phyloP scores from a whole-genome alignment of 2,797 vertebrate species.

The Otus scops region DNA sequence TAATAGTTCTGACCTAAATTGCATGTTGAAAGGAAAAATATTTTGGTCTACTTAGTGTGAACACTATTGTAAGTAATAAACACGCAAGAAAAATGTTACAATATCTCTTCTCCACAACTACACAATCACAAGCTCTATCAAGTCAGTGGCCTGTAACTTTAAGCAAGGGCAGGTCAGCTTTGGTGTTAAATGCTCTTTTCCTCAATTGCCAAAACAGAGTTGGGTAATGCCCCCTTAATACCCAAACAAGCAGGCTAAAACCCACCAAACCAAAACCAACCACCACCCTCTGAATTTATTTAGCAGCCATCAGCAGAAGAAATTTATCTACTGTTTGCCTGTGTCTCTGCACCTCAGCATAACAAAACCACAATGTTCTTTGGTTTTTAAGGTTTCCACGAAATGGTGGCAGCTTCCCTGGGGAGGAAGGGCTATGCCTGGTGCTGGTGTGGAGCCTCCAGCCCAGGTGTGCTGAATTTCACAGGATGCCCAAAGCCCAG shows the following conservation, averaged over 20 bases:
- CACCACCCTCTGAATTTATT: neutral
- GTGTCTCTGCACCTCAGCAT: neutral
- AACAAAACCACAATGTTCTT: neutral
- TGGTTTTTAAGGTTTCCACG: neutral
- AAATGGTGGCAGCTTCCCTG: neutral
- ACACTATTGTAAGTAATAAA: neutral
- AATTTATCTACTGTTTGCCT: neutral
- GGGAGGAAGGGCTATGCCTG: fast-evolving
- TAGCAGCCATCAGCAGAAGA: neutral
- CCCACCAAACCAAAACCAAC: neutral
- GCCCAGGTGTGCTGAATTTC: neutral
- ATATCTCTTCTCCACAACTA: neutral
- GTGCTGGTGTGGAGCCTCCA: neutral
- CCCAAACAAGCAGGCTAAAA: neutral
- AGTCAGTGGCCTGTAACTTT: neutral
- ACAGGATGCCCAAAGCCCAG: neutral
- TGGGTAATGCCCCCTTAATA: neutral
- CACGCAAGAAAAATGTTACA: neutral
- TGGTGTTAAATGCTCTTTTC: neutral
- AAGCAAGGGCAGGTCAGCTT: neutral
- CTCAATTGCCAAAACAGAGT: neutral
- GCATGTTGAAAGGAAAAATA: neutral
- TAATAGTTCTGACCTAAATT: neutral
- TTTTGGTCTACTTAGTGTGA: neutral
- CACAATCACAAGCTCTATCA: neutral